Percentiles rank a stretch among this genome's conserved stretches.
These are phyloP conservation scores for Mythimna impura DNA, from an alignment of 2,888 invertebrate genomes.

Conservation along the genomic window DNA sequence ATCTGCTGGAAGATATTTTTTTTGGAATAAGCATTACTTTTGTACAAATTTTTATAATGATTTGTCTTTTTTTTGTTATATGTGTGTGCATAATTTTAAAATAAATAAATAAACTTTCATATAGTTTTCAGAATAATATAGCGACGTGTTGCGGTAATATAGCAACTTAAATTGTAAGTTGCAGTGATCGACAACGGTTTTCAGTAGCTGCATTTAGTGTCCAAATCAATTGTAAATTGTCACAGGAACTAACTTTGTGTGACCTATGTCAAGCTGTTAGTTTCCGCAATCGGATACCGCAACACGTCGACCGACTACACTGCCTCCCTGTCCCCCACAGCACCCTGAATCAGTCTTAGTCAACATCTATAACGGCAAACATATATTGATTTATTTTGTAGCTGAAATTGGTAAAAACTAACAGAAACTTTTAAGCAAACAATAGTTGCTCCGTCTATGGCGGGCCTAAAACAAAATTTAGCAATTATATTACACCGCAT, in stretches of 20 bases:
- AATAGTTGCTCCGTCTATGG: not conserved
- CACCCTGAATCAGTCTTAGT: not conserved
- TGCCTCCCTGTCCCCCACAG: not conserved
- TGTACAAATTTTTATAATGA: no score
- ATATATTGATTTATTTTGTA: not conserved
- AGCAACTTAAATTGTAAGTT: not conserved
- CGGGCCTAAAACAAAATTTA: constrained; percentile 8
- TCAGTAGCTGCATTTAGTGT: not conserved
- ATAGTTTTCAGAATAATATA: not conserved
- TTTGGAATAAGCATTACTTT: no score
- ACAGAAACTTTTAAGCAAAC: not conserved
- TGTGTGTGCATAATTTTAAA: no score
- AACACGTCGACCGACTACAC: not conserved
- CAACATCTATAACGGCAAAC: not conserved
- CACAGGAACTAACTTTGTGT: not conserved
- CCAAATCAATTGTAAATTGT: not conserved
- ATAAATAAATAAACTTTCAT: not conserved
- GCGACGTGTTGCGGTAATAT: not conserved
- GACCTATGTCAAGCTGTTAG: no score
- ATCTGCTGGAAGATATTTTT: no score
- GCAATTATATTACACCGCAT: constrained; percentile 40
- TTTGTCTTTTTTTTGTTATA: no score
- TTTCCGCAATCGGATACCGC: not conserved
- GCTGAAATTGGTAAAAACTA: not conserved
- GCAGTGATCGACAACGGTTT: not conserved